phyloP scores from a whole-genome alignment of 2,113 vertebrate species.

The Arothron firmamentum region DNA sequence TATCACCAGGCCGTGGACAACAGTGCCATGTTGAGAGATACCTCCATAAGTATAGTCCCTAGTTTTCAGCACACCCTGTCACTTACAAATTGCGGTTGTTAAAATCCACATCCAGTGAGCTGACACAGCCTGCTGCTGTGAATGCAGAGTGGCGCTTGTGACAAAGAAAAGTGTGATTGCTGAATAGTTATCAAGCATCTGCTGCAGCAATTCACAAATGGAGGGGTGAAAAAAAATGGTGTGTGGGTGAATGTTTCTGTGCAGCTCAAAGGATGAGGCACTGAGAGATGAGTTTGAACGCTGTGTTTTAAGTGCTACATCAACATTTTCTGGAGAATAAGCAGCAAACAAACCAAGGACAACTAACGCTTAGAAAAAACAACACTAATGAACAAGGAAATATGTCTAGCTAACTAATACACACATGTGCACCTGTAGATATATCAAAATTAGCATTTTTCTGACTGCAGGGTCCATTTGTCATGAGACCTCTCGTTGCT shows the following conservation, averaged over 20 bases:
- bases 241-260: slow-evolving; percentile 24
- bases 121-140: slow-evolving; percentile 58
- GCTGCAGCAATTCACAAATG: slow-evolving; percentile 22
- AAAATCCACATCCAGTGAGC: slow-evolving; percentile 52
- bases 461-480: too few species aligned
- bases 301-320: not conserved
- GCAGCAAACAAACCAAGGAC: too few species aligned
- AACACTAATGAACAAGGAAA: too few species aligned
- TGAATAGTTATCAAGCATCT: slow-evolving; percentile 67
- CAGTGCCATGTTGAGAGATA: slow-evolving; percentile 43
- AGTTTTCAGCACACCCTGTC: slow-evolving; percentile 53
- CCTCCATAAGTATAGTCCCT: slow-evolving; percentile 55
- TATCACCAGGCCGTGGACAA: slow-evolving; percentile 1
- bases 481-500: too few species aligned
- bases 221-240: slow-evolving; percentile 14
- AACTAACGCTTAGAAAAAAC: too few species aligned
- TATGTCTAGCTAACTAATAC: too few species aligned
- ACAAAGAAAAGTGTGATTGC: slow-evolving; percentile 58
- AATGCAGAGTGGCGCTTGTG: slow-evolving; percentile 52
- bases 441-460: too few species aligned
- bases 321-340: not conserved
- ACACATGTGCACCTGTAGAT: too few species aligned
- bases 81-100: slow-evolving; percentile 66
- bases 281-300: slow-evolving; percentile 14
- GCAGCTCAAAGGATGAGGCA: slow-evolving; percentile 20